Conservation (phyloP, 2,888 invertebrate species). For the Xestia sexstrigata region DNA sequence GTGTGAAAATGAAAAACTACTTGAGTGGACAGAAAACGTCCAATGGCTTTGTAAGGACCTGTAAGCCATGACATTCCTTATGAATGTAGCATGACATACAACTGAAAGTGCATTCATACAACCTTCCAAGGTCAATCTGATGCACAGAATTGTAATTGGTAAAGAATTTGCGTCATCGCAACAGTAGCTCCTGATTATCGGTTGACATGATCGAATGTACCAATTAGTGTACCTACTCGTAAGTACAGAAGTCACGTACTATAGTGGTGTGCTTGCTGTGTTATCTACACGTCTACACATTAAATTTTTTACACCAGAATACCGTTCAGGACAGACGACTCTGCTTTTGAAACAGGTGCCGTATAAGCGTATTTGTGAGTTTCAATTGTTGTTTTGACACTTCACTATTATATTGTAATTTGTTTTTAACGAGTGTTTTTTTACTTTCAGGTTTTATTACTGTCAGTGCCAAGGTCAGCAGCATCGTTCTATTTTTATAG, state of each 20-base stretch:
- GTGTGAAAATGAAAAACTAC: not conserved
- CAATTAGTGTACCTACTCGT: conserved; percentile 11
- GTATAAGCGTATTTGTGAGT: conserved; percentile 4
- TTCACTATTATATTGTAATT: conserved; percentile 1
- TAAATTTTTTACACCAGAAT: conserved; percentile 2
- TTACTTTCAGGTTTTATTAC: not conserved
- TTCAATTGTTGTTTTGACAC: conserved; percentile 14
- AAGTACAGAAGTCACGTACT: conserved; percentile 31
- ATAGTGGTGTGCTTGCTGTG: conserved; percentile 1
- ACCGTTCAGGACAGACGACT: not conserved
- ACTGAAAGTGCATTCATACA: conserved; percentile 2
- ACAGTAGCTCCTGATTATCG: conserved; percentile 33
- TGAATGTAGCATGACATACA: not conserved
- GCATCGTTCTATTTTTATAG: not conserved
- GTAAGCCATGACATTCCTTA: conserved; percentile 2
- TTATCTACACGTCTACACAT: conserved; percentile 10
- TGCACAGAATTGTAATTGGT: conserved; percentile 4
- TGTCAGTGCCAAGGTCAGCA: not conserved
- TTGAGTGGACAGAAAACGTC: not conserved
- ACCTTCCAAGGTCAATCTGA: not conserved
- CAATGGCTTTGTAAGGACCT: not conserved
- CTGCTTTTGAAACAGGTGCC: not conserved
- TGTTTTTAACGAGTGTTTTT: not conserved
- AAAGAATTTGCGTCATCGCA: conserved; percentile 11
- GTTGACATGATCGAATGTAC: conserved; percentile 17